Evolutionary conservation across 2,797 vertebrate species (phyloP).

Genomic region (Microcaecilia unicolor): DNA sequence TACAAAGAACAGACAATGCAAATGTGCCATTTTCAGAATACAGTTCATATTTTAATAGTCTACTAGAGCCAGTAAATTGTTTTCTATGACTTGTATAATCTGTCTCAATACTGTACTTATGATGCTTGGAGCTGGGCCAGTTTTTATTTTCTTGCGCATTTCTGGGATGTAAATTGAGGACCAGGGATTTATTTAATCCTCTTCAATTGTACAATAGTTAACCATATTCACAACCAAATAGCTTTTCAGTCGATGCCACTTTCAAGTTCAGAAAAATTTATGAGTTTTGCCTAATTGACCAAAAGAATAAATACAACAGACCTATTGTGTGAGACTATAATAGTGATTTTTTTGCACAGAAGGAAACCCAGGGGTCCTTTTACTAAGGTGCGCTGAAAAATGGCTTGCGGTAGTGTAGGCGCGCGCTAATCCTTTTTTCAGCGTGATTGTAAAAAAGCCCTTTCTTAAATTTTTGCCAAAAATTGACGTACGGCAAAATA

Average conservation of each 20-base stretch:
- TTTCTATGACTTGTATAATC: background rate
- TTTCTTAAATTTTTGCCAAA: too few relatives aligned
- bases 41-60: too few relatives aligned
- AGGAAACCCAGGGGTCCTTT: too few relatives aligned
- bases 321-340: constrained; percentile 22
- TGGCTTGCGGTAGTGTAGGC: too few relatives aligned
- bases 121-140: constrained; percentile 40
- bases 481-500: too few relatives aligned
- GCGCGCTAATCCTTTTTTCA: too few relatives aligned
- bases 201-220: constrained; percentile 26
- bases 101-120: constrained; percentile 38
- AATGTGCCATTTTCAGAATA: too few relatives aligned
- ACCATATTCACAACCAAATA: constrained; percentile 42
- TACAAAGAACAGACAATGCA: too few relatives aligned
- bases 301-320: constrained; percentile 13
- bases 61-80: too few relatives aligned
- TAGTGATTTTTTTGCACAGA: constrained; percentile 30
- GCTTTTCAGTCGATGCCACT: constrained; percentile 23
- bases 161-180: constrained; percentile 44
- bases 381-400: too few relatives aligned
- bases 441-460: too few relatives aligned
- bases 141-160: constrained; percentile 35
- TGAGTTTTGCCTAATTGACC: constrained; percentile 36
- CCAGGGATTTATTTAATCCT: constrained; percentile 39
- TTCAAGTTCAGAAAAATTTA: constrained; percentile 27